phyloP scores from a whole-genome alignment of 2,888 invertebrate genomes.

The Agrotis puta region DNA sequence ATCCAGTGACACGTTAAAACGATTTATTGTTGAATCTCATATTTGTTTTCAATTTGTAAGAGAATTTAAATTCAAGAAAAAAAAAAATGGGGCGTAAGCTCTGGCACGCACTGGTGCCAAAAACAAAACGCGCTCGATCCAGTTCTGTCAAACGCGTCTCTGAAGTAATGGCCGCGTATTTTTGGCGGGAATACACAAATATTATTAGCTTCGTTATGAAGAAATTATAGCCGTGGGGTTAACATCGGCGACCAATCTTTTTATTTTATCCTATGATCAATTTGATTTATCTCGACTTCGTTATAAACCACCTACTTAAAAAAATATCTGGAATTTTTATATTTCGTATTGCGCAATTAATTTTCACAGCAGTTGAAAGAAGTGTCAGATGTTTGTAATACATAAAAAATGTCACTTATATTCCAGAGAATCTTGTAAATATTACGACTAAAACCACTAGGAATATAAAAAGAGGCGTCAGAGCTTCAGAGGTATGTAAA shows the following conservation, averaged over 20 bases:
- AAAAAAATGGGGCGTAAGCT: conserved; percentile 63
- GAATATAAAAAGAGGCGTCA: conserved; percentile 51
- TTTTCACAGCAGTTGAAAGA: conserved; percentile 23
- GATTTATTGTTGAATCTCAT: conserved; percentile 57
- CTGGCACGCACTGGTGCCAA: conserved; percentile 74
- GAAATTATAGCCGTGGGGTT: conserved; percentile 74
- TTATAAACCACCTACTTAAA: conserved; percentile 38
- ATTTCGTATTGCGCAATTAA: conserved; percentile 16
- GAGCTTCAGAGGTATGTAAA: conserved; percentile 53
- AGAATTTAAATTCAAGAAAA: conserved; percentile 52
- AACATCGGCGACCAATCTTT: conserved; percentile 69
- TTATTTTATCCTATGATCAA: conserved; percentile 71
- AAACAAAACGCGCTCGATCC: conserved; percentile 78
- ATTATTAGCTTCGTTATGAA: conserved; percentile 79
- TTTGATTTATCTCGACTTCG: conserved; percentile 63
- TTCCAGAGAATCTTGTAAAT: conserved; percentile 40
- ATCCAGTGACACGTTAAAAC: conserved; percentile 47
- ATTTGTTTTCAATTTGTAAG: conserved; percentile 69
- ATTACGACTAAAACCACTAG: conserved; percentile 46
- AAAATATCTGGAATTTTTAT: conserved; percentile 17
- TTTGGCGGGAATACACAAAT: conserved; percentile 84
- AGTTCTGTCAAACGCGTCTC: conserved; percentile 85
- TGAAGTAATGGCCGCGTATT: conserved; percentile 86
- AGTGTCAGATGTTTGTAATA: conserved; percentile 5
- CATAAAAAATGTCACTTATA: conserved; percentile 15